Base-by-base conservation (phyloP, 2,113 vertebrate genomes). In the Onychorhynchus coronatus region DNA sequence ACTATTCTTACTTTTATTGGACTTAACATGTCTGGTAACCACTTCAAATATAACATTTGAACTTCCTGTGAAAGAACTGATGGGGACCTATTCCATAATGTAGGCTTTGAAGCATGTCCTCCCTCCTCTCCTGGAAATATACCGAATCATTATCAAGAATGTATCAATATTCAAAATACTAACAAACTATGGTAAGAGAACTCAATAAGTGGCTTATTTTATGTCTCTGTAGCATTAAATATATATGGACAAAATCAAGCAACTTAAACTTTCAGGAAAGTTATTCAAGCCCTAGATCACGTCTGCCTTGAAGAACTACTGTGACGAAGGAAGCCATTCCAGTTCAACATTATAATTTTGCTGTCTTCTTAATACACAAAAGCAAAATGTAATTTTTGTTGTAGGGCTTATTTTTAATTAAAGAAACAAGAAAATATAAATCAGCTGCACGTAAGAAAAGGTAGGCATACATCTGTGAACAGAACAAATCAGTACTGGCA, bases 91-190 rank as follows among this genome's bases (percentile, higher is more conserved):
- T 31, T 56, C 33, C 41, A 8, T 39, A 70, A 65, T 20, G 22
- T 5, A 80, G 20, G 19, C 24, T 82, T 95, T 82, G 76, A 63
- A 68, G 17, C 12, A 17, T 44, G 14, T 75, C 50, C 10, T 59
- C 17, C 0, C 0, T 68, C 20, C 5, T 41, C 4, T 6, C 3
- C 4, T 16, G 18, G 23, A 76, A 78, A 85, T 50, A 62, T 7
- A 66, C 14, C 18, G 25, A 85, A 71, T 5, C 8, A 70, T 37
- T 75, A 35, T 49, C 5, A 55, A 33, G 11, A 91, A 75, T 5
- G 6, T 78, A 56, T n/a, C 65, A 35, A 55, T 79, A 2, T 59
- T 87, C 37, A 81, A 63, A 85, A 81, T 70, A 23, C 14, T 50
- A 71, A 41, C 5, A 80, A 83, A 37, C 14, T 33, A 41, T 10